These are phyloP conservation scores for Molossus molossus DNA, from an alignment of 2,797 vertebrate genomes.

Conservation along the genomic window DNA sequence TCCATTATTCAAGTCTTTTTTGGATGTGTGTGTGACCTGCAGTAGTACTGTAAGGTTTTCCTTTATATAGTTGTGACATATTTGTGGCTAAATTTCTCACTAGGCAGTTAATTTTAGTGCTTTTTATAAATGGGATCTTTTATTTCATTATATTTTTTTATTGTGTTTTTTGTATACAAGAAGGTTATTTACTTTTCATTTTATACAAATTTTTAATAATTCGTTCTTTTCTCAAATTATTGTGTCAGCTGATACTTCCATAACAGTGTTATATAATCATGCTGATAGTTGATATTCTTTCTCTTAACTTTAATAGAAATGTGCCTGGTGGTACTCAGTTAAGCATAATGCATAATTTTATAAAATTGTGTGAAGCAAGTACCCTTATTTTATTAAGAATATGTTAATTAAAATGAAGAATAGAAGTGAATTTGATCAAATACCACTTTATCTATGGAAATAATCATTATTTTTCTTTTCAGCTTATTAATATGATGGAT, in stretches of 20 bases:
- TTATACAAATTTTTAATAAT: neutral
- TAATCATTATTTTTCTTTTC: conserved; percentile 30
- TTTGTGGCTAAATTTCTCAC: conserved; percentile 44
- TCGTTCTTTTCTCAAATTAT: neutral
- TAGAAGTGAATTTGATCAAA: conserved; percentile 9
- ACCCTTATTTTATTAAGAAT: neutral
- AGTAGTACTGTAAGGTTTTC: conserved; percentile 8
- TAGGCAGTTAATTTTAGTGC: conserved; percentile 22
- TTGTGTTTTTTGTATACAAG: neutral
- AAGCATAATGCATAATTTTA: neutral
- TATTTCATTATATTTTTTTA: conserved; percentile 31
- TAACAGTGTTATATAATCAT: conserved; percentile 14
- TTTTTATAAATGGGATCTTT: neutral
- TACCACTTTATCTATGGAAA: neutral
- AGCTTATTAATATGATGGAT: neutral
- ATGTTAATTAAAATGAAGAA: neutral
- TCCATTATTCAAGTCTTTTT: neutral
- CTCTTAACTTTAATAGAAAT: neutral
- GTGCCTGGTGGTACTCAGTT: neutral
- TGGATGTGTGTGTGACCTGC: neutral
- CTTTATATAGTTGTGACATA: neutral
- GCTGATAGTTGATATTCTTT: neutral
- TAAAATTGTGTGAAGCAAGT: neutral
- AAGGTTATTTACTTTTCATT: neutral
- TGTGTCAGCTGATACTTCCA: conserved; percentile 8